Conservation (phyloP, 1,140 invertebrate genomes). For the Kradibia gibbosae region DNA sequence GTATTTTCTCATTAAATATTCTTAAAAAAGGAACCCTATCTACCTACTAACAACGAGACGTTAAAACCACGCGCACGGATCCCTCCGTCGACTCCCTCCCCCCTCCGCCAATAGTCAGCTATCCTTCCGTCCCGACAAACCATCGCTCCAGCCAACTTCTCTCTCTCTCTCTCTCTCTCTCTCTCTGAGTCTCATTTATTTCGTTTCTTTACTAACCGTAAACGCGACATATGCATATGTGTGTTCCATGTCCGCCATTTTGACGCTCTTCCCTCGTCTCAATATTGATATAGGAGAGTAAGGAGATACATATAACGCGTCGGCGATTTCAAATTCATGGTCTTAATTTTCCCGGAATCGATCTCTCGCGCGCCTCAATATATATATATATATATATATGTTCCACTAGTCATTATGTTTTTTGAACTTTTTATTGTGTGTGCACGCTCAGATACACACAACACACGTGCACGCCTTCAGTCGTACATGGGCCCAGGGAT, state of each 20-base stretch:
- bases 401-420: slow-evolving; percentile 16
- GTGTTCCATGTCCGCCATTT: slow-evolving; percentile 13
- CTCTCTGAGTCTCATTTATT: no score
- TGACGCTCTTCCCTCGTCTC: slow-evolving; percentile 36
- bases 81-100: neutral
- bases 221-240: neutral
- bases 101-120: no score
- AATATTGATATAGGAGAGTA: slow-evolving; percentile 48
- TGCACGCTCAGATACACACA: neutral
- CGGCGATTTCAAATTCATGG: slow-evolving; percentile 27
- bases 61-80: slow-evolving; percentile 14
- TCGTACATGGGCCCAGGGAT: neutral
- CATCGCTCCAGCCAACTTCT: no score
- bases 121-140: neutral
- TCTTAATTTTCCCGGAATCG: slow-evolving; percentile 43
- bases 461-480: no score
- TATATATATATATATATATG: slow-evolving; percentile 17
- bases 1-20: neutral
- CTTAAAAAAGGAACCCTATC: neutral
- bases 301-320: slow-evolving; percentile 26
- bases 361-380: slow-evolving; percentile 27
- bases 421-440: slow-evolving; percentile 5
- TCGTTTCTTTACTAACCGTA: no score
- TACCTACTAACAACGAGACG: slow-evolving; percentile 5
- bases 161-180: no score